phyloP scores from a whole-genome alignment of 2,888 invertebrate species.

The Tetragonula carbonaria region DNA sequence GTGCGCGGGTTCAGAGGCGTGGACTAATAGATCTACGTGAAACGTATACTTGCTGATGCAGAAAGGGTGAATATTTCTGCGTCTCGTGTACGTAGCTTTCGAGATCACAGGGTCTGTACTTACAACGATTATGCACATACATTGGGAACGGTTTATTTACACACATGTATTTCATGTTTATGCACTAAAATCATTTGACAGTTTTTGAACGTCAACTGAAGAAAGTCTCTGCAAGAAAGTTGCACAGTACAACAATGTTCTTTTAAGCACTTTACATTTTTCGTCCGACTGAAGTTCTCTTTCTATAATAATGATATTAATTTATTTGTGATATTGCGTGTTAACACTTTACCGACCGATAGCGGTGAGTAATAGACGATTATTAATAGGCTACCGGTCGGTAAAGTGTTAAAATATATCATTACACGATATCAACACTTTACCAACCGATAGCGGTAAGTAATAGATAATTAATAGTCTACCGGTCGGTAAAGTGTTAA shows the following conservation, averaged over 20 bases:
- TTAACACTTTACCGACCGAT: too few relatives aligned
- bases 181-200: slow-evolving; percentile 15
- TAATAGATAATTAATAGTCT: too few relatives aligned
- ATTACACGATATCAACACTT: too few relatives aligned
- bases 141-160: slow-evolving; percentile 44
- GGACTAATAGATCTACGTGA: slow-evolving; percentile 52
- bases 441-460: too few relatives aligned
- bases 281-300: not conserved
- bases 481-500: too few relatives aligned
- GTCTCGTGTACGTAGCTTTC: slow-evolving; percentile 35
- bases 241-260: not conserved
- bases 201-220: not conserved
- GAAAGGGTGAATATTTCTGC: slow-evolving; percentile 48
- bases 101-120: slow-evolving; percentile 41
- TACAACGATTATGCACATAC: slow-evolving; percentile 51
- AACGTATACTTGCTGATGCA: slow-evolving; percentile 44
- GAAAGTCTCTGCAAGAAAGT: not conserved
- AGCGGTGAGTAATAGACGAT: too few relatives aligned
- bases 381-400: too few relatives aligned
- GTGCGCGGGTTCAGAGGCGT: slow-evolving; percentile 29
- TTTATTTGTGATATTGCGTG: too few relatives aligned
- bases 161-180: slow-evolving; percentile 43
- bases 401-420: too few relatives aligned
- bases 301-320: not conserved
- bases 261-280: not conserved